Evolutionary conservation across 2,113 vertebrate species (phyloP), one percentile per base, ranked within the genome.

Genomic region (Chionomys nivalis): DNA sequence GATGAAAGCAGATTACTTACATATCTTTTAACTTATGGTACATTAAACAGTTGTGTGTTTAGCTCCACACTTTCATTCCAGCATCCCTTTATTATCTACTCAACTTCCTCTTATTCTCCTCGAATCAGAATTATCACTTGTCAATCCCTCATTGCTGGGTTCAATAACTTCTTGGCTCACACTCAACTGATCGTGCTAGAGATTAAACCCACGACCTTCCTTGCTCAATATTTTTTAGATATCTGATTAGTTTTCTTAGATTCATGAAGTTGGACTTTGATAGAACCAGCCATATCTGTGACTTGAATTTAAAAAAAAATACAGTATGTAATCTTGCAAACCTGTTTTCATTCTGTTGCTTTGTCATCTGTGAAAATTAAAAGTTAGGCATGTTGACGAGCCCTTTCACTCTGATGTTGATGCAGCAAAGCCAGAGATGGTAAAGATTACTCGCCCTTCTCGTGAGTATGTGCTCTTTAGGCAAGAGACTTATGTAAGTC

Each of bases 401-500:
- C 28, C 28, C 49, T 97, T 92, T 97, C 28, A 55, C 89, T 61
- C 2, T 70, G 68, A 87, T 79, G 68, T 63, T 93, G 94, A 93
- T 61, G 61, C 11, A 23, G 6, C 36, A 94, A 85, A 93, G 36
- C 81, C 89, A 92, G 72, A 96, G 81, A 94, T 93, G 26, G 4
- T 93, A 39, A 85, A 93, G 88, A 90, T 79, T 96, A 31, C 66
- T 89, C 66, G 12, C 17, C 83, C 42, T 83, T 93, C n/a, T 63
- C 75, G 55, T 33, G 23, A 78, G 47, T 87, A 65, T 77, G 58
- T 95, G 19, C 72, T 90, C 79, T 95, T 66, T 89, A 72, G 93
- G 65, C 75, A 90, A 94, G 85, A 94, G 44, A 92, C 94, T 97
- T 95, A 95, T 95, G 89, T 96, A 97, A 97, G 78, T 76, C 73